Conservation (phyloP, 2,797 vertebrate genomes). For the Brotula barbata region DNA sequence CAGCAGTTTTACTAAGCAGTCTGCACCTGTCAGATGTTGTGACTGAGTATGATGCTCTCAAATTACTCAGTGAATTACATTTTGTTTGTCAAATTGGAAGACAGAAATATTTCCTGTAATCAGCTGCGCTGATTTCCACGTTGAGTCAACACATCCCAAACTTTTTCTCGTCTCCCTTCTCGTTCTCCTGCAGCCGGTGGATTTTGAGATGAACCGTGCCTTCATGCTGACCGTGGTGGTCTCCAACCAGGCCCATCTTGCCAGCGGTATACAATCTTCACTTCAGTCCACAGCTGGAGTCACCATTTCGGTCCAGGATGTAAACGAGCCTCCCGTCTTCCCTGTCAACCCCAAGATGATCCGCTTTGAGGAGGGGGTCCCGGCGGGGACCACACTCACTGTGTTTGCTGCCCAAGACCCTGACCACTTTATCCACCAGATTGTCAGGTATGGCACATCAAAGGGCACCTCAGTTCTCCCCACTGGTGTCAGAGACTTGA, state of each 20-base stretch:
- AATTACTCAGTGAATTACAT: constrained; percentile 45
- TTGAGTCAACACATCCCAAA: not conserved
- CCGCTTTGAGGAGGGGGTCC: constrained; percentile 92
- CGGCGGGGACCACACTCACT: constrained; percentile 85
- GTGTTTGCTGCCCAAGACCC: constrained; percentile 93
- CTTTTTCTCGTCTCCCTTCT: not conserved
- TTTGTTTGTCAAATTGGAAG: constrained; percentile 45
- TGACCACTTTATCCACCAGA: constrained; percentile 95
- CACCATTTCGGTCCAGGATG: constrained; percentile 91
- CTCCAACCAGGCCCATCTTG: constrained; percentile 92
- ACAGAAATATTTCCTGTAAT: constrained; percentile 37
- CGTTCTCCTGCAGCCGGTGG: constrained; percentile 82
- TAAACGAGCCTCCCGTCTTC: constrained; percentile 93
- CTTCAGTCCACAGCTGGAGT: constrained; percentile 93
- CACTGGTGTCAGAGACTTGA: not conserved
- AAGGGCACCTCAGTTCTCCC: not conserved
- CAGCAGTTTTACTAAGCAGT: not conserved
- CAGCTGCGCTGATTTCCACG: constrained; percentile 25
- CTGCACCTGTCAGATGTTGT: constrained; percentile 55
- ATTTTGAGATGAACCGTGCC: constrained; percentile 94
- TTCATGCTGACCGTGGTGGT: constrained; percentile 97
- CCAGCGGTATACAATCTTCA: constrained; percentile 93
- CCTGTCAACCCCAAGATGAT: constrained; percentile 91
- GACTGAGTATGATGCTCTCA: constrained; percentile 35
- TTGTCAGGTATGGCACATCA: constrained; percentile 83